phyloP scores from a whole-genome alignment of 1,140 invertebrate genomes.

The Diploscapter pachys region DNA sequence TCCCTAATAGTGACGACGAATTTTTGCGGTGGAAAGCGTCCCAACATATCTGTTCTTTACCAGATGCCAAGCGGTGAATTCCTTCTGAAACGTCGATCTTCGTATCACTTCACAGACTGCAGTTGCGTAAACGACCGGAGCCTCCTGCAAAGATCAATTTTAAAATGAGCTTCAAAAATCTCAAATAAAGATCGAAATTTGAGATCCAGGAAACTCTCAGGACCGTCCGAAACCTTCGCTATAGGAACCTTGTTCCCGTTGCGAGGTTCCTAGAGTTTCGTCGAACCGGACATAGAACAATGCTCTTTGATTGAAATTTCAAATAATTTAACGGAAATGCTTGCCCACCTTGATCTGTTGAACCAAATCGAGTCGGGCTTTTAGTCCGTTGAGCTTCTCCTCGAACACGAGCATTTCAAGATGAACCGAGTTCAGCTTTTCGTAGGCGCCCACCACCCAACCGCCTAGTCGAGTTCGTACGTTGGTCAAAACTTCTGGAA shows the following conservation, averaged over 20 bases:
- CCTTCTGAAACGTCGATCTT: slow-evolving; percentile 10
- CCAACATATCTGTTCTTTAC: slow-evolving; percentile 2
- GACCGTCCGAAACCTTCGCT: too few relatives aligned
- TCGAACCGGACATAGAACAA: too few relatives aligned
- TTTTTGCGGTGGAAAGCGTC: too few relatives aligned
- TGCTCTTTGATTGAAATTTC: too few relatives aligned
- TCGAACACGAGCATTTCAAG: slow-evolving; percentile 13
- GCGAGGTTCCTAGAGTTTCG: too few relatives aligned
- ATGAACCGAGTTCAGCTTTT: slow-evolving; percentile 2
- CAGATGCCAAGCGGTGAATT: slow-evolving; percentile 4
- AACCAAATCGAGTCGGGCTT: not conserved
- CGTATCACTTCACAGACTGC: slow-evolving; percentile 13
- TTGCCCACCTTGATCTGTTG: slow-evolving; percentile 7
- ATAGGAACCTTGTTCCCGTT: too few relatives aligned
- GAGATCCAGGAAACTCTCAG: too few relatives aligned
- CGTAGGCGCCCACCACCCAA: not conserved
- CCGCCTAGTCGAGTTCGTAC: too few relatives aligned
- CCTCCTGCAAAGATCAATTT: not conserved
- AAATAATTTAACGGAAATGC: too few relatives aligned
- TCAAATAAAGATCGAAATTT: too few relatives aligned
- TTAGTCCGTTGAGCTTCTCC: slow-evolving; percentile 16
- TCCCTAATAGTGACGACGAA: too few relatives aligned
- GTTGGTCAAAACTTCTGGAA: too few relatives aligned
- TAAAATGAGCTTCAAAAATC: not conserved
- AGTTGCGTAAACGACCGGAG: slow-evolving; percentile 6